Conservation (phyloP, 2,888 invertebrate genomes). For the Unio pictorum region DNA sequence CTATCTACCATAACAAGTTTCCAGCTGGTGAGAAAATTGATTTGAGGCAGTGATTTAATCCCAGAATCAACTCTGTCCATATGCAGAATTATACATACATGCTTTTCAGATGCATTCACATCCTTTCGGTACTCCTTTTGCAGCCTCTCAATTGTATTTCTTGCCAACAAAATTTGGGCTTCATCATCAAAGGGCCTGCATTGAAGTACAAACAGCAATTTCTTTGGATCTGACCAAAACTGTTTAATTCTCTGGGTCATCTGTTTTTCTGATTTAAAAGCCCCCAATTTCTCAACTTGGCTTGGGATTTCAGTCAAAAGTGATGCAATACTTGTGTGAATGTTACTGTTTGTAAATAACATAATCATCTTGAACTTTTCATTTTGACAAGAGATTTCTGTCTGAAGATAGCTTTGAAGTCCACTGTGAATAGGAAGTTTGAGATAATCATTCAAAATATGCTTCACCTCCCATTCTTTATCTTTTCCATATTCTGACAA, state of each 20-base stretch:
- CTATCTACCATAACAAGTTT: slow-evolving; percentile 36
- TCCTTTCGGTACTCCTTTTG: slow-evolving; percentile 7
- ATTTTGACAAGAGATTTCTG: background rate
- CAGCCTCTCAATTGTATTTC: slow-evolving; percentile 26
- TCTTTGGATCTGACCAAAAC: slow-evolving; percentile 29
- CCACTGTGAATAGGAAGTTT: slow-evolving; percentile 38
- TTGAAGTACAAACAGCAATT: slow-evolving; percentile 28
- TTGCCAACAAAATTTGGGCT: slow-evolving; percentile 38
- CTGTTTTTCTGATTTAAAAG: slow-evolving; percentile 50
- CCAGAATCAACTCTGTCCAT: slow-evolving; percentile 13
- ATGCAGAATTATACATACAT: slow-evolving; percentile 27
- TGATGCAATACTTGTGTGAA: slow-evolving; percentile 17
- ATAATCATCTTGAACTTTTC: slow-evolving; percentile 13
- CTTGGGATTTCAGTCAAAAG: background rate
- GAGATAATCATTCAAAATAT: slow-evolving; percentile 18
- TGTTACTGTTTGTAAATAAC: slow-evolving; percentile 40
- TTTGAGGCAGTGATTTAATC: slow-evolving; percentile 5
- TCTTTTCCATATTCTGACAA: slow-evolving; percentile 1
- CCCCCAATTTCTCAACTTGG: slow-evolving; percentile 37
- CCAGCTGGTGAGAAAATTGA: slow-evolving; percentile 41
- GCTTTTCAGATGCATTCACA: slow-evolving; percentile 3
- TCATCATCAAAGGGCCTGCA: slow-evolving; percentile 36
- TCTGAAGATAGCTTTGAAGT: slow-evolving; percentile 15
- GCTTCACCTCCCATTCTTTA: slow-evolving; percentile 1
- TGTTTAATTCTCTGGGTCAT: slow-evolving; percentile 21